These are phyloP conservation scores for Antechinus flavipes DNA, from an alignment of 2,113 vertebrate species.

Conservation along the genomic window DNA sequence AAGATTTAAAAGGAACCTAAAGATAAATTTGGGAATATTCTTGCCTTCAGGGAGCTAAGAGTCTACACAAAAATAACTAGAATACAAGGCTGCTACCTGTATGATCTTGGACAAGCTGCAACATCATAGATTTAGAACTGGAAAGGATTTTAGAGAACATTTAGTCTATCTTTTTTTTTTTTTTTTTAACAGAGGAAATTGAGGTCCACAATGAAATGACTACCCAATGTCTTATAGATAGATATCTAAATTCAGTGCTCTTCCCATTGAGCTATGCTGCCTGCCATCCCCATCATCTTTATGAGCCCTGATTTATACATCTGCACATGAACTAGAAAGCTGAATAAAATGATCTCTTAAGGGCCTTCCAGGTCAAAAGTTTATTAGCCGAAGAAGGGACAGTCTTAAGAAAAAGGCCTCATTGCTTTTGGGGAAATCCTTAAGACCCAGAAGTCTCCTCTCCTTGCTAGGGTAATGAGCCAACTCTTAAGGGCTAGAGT, in stretches of 20 bases:
- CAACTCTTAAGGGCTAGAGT: fast-evolving
- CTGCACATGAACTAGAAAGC: background rate
- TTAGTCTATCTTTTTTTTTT: background rate
- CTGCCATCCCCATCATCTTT: background rate
- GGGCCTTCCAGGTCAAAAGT: background rate
- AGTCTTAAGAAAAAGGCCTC: background rate
- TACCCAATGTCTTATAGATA: background rate
- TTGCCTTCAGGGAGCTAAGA: background rate
- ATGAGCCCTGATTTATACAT: background rate
- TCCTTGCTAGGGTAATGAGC: background rate
- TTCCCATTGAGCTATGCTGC: background rate
- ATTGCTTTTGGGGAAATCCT: background rate
- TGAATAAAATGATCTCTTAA: background rate
- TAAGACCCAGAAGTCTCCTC: background rate
- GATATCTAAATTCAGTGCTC: background rate
- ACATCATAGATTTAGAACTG: background rate
- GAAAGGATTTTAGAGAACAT: background rate
- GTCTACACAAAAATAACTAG: background rate
- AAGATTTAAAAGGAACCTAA: background rate
- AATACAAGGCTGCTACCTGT: background rate
- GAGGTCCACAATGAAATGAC: background rate
- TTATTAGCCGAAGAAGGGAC: background rate
- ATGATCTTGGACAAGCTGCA: no score
- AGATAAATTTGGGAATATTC: background rate
- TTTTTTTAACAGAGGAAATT: background rate